Conservation (phyloP, 92 coral and sea anemone species). For the Epizoanthus ramosus region DNA sequence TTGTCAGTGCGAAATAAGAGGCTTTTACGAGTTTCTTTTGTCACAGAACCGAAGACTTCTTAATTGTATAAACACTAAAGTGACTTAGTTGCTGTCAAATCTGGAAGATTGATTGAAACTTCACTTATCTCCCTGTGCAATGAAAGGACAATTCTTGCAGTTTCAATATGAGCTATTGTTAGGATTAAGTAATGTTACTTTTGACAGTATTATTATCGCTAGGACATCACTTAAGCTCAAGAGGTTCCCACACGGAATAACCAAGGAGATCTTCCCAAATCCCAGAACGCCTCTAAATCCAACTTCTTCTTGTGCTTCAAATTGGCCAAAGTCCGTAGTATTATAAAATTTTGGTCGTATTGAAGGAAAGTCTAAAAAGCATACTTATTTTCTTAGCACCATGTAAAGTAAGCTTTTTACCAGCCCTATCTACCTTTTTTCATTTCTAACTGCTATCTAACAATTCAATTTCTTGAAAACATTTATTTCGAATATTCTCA, state of each 20-base stretch:
- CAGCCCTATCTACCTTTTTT: neutral
- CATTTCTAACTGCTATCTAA: neutral
- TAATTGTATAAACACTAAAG: neutral
- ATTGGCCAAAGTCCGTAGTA: no score
- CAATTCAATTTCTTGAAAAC: neutral
- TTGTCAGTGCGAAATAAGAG: neutral
- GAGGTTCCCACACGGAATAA: neutral
- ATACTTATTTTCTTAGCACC: no score
- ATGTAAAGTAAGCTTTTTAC: neutral
- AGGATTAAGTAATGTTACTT: constrained; percentile 3
- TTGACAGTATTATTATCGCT: neutral
- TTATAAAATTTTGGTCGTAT: no score
- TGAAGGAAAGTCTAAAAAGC: no score
- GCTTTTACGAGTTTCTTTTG: neutral
- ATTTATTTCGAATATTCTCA: neutral
- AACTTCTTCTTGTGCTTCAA: no score
- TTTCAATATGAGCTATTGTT: constrained; percentile 16
- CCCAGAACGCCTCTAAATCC: neutral
- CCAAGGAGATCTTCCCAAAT: neutral
- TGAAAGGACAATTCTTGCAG: neutral
- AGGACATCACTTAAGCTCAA: neutral
- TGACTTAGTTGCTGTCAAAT: neutral
- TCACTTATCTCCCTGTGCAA: neutral
- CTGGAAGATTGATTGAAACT: neutral
- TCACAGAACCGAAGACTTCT: constrained; percentile 6